Evolutionary conservation across 1,140 invertebrate species (phyloP).

Genomic region (Lethrus apterus): DNA sequence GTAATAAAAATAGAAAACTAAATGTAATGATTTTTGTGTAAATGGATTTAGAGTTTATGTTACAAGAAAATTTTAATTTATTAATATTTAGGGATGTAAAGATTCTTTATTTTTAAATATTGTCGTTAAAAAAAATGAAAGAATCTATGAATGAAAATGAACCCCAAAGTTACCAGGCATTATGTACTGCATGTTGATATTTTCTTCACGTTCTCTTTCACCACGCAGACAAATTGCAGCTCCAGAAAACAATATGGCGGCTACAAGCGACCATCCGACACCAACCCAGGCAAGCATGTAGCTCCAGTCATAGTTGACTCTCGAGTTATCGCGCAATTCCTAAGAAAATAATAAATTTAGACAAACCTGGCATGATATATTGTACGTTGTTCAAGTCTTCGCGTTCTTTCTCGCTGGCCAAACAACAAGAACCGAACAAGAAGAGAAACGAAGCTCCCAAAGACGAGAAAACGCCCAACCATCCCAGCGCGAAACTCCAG

Average conservation of each 20-base stretch:
- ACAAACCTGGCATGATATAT: conserved; percentile 80
- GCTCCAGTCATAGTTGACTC: conserved; percentile 89
- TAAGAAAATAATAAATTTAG: conserved; percentile 42
- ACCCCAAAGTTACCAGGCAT: conserved; percentile 96
- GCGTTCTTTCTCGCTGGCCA: conserved; percentile 60
- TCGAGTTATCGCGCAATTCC: conserved; percentile 79
- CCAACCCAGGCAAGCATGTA: conserved; percentile 94
- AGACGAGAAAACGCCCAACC: conserved; percentile 69
- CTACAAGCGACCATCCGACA: conserved; percentile 77
- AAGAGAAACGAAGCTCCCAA: conserved; percentile 69
- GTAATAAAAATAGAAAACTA: no score
- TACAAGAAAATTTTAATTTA: no score
- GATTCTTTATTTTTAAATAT: no score
- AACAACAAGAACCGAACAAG: conserved; percentile 69
- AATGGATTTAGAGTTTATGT: no score
- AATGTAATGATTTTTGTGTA: no score
- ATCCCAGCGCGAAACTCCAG: conserved; percentile 79
- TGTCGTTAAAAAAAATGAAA: no score
- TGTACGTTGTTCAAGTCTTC: conserved; percentile 69
- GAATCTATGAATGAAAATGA: no score
- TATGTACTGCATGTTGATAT: conserved; percentile 94
- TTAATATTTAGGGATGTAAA: no score
- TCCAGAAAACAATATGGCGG: conserved; percentile 85
- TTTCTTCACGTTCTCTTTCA: conserved; percentile 86
- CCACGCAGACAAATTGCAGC: conserved; percentile 86